Percentiles rank a stretch among this genome's conserved stretches.
These are phyloP conservation scores for Teleogryllus occipitalis DNA, from an alignment of 1,140 invertebrate genomes.

Conservation along the genomic window DNA sequence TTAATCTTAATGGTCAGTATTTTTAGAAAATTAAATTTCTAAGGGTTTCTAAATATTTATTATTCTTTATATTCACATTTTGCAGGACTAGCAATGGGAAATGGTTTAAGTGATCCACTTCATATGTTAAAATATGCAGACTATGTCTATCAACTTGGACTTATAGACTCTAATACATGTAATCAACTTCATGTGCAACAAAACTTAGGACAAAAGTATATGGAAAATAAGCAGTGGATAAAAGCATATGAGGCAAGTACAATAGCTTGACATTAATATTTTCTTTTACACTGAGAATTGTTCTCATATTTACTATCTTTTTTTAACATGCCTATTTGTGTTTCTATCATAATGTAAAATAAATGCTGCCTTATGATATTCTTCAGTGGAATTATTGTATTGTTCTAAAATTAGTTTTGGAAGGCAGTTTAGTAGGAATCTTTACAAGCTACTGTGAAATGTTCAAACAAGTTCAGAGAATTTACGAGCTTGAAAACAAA, in stretches of 20 bases:
- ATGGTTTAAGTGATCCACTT: slow-evolving; percentile 73
- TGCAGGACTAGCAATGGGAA: slow-evolving; percentile 62
- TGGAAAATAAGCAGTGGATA: slow-evolving; percentile 43
- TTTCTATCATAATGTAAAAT: not conserved
- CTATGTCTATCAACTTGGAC: slow-evolving; percentile 72
- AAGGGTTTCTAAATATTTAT: not conserved
- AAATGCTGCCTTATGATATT: not conserved
- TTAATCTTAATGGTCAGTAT: slow-evolving; percentile 53
- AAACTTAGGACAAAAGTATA: slow-evolving; percentile 16
- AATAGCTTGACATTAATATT: not conserved
- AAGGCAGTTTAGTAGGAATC: no score
- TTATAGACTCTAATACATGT: slow-evolving; percentile 57
- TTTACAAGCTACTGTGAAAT: no score
- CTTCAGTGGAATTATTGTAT: not conserved
- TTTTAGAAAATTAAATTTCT: not conserved
- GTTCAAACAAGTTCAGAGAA: not conserved
- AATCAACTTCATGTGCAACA: slow-evolving; percentile 52
- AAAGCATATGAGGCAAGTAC: slow-evolving; percentile 51
- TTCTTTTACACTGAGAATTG: not conserved
- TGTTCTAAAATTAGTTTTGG: not conserved
- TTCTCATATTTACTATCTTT: no score
- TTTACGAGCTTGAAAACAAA: not conserved
- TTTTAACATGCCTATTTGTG: no score
- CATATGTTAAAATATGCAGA: slow-evolving; percentile 70
- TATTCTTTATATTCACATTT: not conserved